A percentile compares a stretch with the other conserved stretches of the same genome.
These are phyloP conservation scores for Condylura cristata DNA, from an alignment of 2,113 vertebrate species.

Conservation along the genomic window DNA sequence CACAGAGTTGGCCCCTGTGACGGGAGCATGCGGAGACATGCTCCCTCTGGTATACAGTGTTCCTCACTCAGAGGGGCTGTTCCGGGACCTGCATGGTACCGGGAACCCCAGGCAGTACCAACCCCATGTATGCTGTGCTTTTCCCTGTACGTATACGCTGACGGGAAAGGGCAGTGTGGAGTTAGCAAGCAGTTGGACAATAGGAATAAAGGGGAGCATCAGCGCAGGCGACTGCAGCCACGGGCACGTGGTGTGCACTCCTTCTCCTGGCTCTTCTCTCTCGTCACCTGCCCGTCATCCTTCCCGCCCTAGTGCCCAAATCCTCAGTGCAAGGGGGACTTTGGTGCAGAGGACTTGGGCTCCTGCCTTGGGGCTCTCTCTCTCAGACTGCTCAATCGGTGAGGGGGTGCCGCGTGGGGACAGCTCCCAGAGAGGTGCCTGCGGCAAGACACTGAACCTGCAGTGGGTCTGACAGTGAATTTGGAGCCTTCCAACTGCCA, in stretches of 20 bases:
- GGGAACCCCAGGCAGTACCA: background rate
- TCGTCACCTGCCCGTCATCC: too few species aligned
- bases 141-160: background rate
- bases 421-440: background rate
- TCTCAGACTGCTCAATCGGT: background rate
- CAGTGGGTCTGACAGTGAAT: background rate
- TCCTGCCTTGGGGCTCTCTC: background rate
- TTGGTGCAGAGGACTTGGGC: background rate
- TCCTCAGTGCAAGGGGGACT: too few species aligned
- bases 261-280: too few species aligned
- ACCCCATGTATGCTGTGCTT: background rate
- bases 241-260: too few species aligned
- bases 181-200: too few species aligned
- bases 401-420: background rate
- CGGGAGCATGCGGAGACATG: fast-evolving
- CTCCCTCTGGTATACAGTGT: background rate
- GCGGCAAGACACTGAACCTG: background rate
- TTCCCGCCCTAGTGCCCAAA: too few species aligned
- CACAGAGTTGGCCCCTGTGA: background rate
- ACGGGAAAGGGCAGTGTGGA: too few species aligned
- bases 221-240: too few species aligned
- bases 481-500: background rate
- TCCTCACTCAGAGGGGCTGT: background rate
- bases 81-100: background rate
- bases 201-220: too few species aligned